Conservation (phyloP, 1,140 invertebrate species). For the Scaptomyza pallida region DNA sequence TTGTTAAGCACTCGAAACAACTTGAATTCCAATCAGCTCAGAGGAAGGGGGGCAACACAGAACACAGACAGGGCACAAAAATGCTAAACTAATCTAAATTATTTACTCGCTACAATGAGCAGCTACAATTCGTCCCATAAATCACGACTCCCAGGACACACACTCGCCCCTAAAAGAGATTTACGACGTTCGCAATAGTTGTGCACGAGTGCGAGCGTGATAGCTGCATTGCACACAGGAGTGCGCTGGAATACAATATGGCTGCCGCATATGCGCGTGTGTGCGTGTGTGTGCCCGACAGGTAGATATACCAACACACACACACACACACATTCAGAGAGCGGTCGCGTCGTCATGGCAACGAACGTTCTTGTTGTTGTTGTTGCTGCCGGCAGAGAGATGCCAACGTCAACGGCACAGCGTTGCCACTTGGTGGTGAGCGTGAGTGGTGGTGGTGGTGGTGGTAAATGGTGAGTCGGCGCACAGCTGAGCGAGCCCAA, state of each 20-base stretch:
- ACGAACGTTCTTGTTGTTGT: conserved; percentile 22
- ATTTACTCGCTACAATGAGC: conserved; percentile 81
- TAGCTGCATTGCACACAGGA: conserved; percentile 56
- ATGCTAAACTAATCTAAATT: conserved; percentile 79
- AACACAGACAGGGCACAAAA: conserved; percentile 24
- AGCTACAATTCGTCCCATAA: conserved; percentile 80
- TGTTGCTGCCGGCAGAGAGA: conserved; percentile 15
- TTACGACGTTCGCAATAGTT: conserved; percentile 64
- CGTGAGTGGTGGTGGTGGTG: background rate
- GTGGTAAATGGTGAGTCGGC: conserved; percentile 62
- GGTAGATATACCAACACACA: conserved; percentile 67
- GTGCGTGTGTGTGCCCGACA: conserved; percentile 63
- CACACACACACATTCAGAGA: conserved; percentile 43
- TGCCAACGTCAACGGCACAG: conserved; percentile 1
- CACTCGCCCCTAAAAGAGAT: conserved; percentile 80
- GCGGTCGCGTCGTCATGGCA: conserved; percentile 65
- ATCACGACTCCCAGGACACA: conserved; percentile 82
- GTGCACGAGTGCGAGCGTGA: conserved; percentile 59
- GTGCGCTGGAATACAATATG: conserved; percentile 83
- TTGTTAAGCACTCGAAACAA: conserved; percentile 22
- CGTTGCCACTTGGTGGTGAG: conserved; percentile 1
- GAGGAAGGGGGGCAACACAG: conserved; percentile 19
- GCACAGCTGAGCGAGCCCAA: conserved; percentile 40
- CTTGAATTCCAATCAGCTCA: conserved; percentile 65
- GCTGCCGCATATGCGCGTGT: conserved; percentile 51